Evolutionary conservation across 2,797 vertebrate species (phyloP).

Genomic region (Balearica regulorum): DNA sequence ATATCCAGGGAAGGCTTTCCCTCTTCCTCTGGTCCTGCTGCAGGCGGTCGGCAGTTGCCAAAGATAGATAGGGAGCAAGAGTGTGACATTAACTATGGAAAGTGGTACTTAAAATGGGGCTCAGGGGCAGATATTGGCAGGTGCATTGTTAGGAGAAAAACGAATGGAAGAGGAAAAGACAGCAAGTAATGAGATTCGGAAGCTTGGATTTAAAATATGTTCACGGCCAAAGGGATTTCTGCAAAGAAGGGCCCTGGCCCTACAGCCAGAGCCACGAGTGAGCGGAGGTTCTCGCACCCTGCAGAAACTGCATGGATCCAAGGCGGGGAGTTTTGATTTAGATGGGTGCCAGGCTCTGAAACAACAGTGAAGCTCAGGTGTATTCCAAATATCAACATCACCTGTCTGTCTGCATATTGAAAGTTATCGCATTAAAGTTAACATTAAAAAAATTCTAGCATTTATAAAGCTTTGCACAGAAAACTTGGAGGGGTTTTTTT

Average conservation of each 20-base stretch:
- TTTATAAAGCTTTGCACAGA: not conserved
- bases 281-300: not conserved
- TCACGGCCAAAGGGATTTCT: slow-evolving; percentile 10
- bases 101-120: slow-evolving; percentile 42
- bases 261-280: not conserved
- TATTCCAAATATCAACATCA: not conserved
- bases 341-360: not conserved
- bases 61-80: slow-evolving; percentile 31
- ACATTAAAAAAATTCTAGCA: not conserved
- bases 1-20: slow-evolving; percentile 2
- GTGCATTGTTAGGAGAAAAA: slow-evolving; percentile 38
- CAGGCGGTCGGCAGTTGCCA: slow-evolving; percentile 2
- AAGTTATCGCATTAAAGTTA: not conserved
- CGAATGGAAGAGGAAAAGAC: slow-evolving; percentile 1
- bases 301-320: not conserved
- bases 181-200: slow-evolving; percentile 17
- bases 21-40: slow-evolving; percentile 37
- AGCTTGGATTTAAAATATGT: not conserved
- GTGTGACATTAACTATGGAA: slow-evolving; percentile 47
- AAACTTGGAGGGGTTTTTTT: not conserved
- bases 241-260: not conserved
- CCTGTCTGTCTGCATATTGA: not conserved
- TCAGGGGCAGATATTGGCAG: slow-evolving; percentile 56
- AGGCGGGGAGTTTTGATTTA: not conserved
- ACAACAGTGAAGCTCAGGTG: not conserved